A percentile compares a stretch with the other conserved stretches of the same genome.
These are phyloP conservation scores for Balanococcus diminutus DNA, from an alignment of 2,888 invertebrate species.

Conservation along the genomic window DNA sequence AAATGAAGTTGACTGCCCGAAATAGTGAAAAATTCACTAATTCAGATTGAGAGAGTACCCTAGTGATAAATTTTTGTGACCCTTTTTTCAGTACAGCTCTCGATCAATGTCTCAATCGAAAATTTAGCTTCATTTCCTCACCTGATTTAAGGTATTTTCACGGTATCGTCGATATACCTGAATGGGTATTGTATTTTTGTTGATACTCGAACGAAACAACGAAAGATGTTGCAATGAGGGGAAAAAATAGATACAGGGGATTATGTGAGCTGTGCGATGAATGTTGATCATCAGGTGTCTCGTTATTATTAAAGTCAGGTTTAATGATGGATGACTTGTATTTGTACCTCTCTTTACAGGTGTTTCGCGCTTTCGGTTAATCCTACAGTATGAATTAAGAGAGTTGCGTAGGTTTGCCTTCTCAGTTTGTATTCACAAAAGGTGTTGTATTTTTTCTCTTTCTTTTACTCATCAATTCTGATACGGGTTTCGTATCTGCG, in stretches of 20 bases:
- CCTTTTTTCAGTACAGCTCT: too few species aligned
- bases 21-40: too few species aligned
- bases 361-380: slow-evolving; percentile 12
- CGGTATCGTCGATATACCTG: not conserved
- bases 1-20: too few species aligned
- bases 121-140: too few species aligned
- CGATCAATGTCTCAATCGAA: too few species aligned
- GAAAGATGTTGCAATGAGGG: not conserved
- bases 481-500: not conserved
- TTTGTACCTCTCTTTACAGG: slow-evolving; percentile 4
- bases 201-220: not conserved
- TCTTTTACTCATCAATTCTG: not conserved
- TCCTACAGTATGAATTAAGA: slow-evolving; percentile 22
- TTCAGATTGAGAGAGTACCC: too few species aligned
- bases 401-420: slow-evolving; percentile 8
- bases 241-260: not conserved
- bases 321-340: slow-evolving; percentile 17
- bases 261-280: not conserved
- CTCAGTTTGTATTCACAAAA: not conserved
- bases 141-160: not conserved
- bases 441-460: not conserved
- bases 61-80: too few species aligned
- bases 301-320: slow-evolving; percentile 31
- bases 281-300: slow-evolving; percentile 35
- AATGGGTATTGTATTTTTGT: not conserved